Evolutionary conservation across 2,113 vertebrate genomes (phyloP), one percentile per base, ranked within the genome.

Genomic region (Nymphicus hollandicus): DNA sequence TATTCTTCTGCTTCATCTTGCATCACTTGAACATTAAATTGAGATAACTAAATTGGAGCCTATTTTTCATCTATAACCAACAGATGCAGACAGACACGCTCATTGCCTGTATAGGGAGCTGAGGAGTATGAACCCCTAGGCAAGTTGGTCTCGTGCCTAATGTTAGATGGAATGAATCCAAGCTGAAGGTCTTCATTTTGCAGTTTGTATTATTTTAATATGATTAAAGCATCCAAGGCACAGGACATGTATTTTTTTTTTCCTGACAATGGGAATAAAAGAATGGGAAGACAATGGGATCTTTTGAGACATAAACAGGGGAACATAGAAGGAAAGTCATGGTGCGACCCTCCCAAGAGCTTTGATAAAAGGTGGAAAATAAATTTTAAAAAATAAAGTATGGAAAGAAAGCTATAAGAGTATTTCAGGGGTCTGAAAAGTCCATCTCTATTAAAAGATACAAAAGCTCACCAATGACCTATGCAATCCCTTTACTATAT

Each of bases 91-190:
- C 73, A 85, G 73, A 81, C 69, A 92, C 0, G 0, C 47, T 96
- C 43, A 11, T 92, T 96, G 91, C 61, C 77, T 96, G 76, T 81
- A 35, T 47, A 81, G 91, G 76, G 83, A 96, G 80, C 25, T 91
- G 83, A 96, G 31, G 35, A 88, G 29, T 74, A 68, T 37, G 73
- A 79, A 44, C 73, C 89, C 72, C 52, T 47, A 84, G 91, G 96
- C 93, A 84, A 95, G 43, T 87, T 97, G 96, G 89, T 89, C 83
- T 89, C 35, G 22, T 93, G 94, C 92, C 92, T 88, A 84, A 92
- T 94, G 43, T 93, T 73, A 84, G 83, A 41, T 81, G 72, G 92
- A 95, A 50, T 37, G 24, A 95, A 92, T 88, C 86, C 91, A 96
- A 89, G 61, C 9, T 84, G 92, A 96, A 92, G 35, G 90, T 90